Evolutionary conservation across 2,113 vertebrate genomes (phyloP).

Genomic region (Pterocles gutturalis): DNA sequence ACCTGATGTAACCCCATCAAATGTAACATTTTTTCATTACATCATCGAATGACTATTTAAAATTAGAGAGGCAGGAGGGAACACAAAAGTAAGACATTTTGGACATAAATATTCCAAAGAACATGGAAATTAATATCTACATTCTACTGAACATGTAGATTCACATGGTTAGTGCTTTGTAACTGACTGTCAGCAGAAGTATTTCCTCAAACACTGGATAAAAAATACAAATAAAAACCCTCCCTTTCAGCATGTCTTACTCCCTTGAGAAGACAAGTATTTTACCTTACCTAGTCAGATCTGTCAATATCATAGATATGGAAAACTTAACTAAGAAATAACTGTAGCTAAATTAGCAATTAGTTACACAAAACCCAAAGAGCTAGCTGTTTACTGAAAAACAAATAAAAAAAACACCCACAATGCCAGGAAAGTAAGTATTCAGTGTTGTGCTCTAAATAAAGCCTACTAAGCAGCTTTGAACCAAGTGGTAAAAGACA

Average conservation of each 20-base stretch:
- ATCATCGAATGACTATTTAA: not conserved
- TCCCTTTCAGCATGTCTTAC: not conserved
- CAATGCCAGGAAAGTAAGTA: not conserved
- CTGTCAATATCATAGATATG: not conserved
- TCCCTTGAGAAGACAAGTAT: not conserved
- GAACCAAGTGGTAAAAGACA: not conserved
- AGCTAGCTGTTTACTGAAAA: not conserved
- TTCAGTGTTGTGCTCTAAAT: not conserved
- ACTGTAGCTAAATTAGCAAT: not conserved
- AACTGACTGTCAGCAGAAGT: not conserved
- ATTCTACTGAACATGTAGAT: not conserved
- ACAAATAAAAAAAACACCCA: not conserved
- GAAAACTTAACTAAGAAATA: not conserved
- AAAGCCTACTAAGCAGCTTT: not conserved
- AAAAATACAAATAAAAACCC: not conserved
- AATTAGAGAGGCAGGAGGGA: not conserved
- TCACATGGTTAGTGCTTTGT: not conserved
- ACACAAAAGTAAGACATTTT: not conserved
- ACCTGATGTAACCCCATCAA: not conserved
- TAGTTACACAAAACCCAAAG: not conserved
- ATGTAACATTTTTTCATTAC: not conserved
- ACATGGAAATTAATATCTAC: not conserved
- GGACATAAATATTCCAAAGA: not conserved
- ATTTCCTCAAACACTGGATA: not conserved
- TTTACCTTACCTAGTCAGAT: not conserved